Conservation (phyloP, 2,113 vertebrate species). For the Mormyrus iriodes region DNA sequence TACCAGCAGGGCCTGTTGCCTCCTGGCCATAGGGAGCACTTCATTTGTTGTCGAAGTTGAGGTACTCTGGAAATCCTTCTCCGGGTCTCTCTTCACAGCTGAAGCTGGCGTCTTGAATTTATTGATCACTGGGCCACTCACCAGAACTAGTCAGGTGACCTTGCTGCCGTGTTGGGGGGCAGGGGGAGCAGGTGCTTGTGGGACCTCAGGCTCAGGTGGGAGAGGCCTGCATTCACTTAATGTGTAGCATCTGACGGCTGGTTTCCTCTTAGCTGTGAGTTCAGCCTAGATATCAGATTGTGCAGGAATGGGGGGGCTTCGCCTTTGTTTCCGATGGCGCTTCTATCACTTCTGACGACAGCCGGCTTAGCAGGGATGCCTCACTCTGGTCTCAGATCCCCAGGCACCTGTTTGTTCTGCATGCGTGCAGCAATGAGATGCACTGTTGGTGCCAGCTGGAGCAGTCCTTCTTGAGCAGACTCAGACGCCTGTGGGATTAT, state of each 20-base stretch:
- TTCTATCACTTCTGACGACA: neutral
- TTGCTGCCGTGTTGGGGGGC: neutral
- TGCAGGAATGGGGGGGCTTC: neutral
- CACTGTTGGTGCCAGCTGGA: neutral
- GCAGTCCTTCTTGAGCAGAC: neutral
- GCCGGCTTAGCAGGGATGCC: too few relatives aligned
- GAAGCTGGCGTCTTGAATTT: neutral
- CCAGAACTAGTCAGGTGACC: neutral
- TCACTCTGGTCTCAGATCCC: neutral
- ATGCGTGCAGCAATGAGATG: neutral
- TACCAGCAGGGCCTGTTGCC: neutral
- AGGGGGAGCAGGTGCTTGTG: neutral
- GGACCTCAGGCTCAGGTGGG: too few relatives aligned
- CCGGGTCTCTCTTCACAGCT: neutral
- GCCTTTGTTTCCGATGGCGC: neutral
- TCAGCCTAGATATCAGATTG: neutral
- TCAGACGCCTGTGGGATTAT: neutral
- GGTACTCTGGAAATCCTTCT: neutral
- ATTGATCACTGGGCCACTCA: neutral
- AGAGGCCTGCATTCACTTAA: neutral
- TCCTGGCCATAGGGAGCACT: neutral
- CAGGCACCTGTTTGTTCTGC: neutral
- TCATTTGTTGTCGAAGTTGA: neutral
- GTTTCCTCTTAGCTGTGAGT: neutral
- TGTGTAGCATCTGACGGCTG: neutral